Evolutionary conservation across 2,888 invertebrate species (phyloP), one percentile per base, ranked within the genome.

Genomic region (Apotomis capreana): DNA sequence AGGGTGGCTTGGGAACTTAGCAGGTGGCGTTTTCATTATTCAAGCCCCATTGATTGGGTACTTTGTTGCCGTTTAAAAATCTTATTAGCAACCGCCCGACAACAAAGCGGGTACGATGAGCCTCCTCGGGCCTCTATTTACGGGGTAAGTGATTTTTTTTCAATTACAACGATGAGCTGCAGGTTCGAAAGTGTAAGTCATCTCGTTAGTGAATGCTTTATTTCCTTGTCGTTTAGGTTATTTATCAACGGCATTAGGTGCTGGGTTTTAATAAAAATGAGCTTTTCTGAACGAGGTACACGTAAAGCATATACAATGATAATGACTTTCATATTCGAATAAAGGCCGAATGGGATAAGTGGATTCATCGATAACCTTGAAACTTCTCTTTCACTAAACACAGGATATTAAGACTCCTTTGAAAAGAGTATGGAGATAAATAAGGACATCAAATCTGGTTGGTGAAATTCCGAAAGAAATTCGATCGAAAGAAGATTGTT

Each of bases 61-160:
- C 92, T 92, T 91, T 92, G 92, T 92, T 89, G 91, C 88, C 91
- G 90, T 92, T 92, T 92, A 92, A 93, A 93, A 92, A 92, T 91
- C 91, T 92, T 92, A 92, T 92, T 92, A 92, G 89, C 90, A 89
- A 91, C 91, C 89, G 83, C 79, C 86, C 85, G 87, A 86, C 89
- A 89, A 91, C 90, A 91, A 91, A 68, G 89, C 84, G 84, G 83
- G 78, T 76, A 12, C 85, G 82, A 84, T 82, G 85, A 84, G 83
- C 84, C 87, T 83, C 82, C 84, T 81, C 80, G 76, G 79, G 73
- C 81, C 85, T 85, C 87, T 91, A 90, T 91, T 89, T 90, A 88
- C 90, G 88, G 88, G 90, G 82, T 91, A 92, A 92, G 92, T 92
- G 92, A 87, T 92, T 92, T 90, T 80, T 91, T 93, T 93, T 93